Percentiles rank a stretch among this genome's conserved stretches.
Evolutionary conservation across 2,888 invertebrate genomes (phyloP).

Genomic region (Lordiphosa fenestrarum): DNA sequence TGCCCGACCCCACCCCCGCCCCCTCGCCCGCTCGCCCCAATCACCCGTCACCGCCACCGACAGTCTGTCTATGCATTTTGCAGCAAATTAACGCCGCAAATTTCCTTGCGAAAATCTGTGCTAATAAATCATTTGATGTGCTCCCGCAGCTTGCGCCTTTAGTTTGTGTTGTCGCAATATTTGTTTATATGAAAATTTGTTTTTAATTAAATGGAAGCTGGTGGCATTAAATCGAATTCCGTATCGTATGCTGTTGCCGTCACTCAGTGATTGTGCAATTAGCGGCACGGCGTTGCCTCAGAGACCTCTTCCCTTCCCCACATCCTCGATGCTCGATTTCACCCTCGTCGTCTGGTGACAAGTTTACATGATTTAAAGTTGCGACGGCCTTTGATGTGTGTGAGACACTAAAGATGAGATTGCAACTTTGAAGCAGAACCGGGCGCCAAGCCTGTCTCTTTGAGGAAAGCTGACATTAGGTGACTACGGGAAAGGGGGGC

Average conservation of each 20-base stretch:
- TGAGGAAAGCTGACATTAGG: background rate
- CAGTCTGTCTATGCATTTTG: constrained; percentile 44
- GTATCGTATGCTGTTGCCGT: constrained; percentile 62
- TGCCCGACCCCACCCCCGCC: constrained; percentile 38
- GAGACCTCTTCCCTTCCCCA: background rate
- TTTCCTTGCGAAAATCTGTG: constrained; percentile 42
- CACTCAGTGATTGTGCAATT: constrained; percentile 75
- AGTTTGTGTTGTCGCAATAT: constrained; percentile 53
- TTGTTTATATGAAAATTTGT: constrained; percentile 65
- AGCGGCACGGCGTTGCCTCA: constrained; percentile 37
- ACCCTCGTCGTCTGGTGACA: constrained; percentile 54
- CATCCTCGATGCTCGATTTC: constrained; percentile 10
- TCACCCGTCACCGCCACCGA: constrained; percentile 18
- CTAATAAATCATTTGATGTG: constrained; percentile 74
- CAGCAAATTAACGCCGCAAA: constrained; percentile 69
- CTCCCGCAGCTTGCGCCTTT: constrained; percentile 16
- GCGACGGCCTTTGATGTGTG: constrained; percentile 53
- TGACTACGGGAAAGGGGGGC: background rate
- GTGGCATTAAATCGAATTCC: constrained; percentile 54
- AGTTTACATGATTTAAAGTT: constrained; percentile 63
- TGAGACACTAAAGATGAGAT: constrained; percentile 3
- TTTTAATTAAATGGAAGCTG: constrained; percentile 65
- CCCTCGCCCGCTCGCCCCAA: constrained; percentile 27
- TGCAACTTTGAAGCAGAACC: background rate
- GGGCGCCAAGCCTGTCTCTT: constrained; percentile 6